Evolutionary conservation across 2,888 invertebrate genomes (phyloP).

Genomic region (Corbicula japonica): DNA sequence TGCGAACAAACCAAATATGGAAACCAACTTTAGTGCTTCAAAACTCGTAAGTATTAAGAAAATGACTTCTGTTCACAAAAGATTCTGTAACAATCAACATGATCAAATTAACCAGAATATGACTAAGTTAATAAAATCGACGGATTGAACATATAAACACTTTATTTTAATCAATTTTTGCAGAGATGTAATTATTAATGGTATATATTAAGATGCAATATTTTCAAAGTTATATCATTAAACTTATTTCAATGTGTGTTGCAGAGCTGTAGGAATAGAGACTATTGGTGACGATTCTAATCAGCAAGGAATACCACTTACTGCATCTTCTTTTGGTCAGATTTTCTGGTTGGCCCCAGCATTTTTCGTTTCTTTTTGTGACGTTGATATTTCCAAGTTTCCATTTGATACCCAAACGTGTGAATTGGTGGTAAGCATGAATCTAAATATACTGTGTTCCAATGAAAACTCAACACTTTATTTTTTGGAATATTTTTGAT

Average conservation of each 20-base stretch:
- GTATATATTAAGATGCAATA: no score
- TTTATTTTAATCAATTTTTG: neutral
- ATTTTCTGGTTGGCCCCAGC: constrained; percentile 15
- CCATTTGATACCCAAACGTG: constrained; percentile 31
- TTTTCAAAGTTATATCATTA: neutral
- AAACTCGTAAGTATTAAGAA: constrained; percentile 28
- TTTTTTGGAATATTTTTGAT: constrained; percentile 1
- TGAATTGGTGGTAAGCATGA: constrained; percentile 1
- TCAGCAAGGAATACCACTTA: constrained; percentile 16
- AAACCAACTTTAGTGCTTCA: constrained; percentile 8
- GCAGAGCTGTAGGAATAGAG: constrained; percentile 11
- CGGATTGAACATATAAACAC: neutral
- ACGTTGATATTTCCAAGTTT: constrained; percentile 12
- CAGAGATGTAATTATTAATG: neutral
- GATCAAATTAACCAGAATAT: neutral
- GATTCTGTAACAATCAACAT: no score
- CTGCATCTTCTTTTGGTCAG: neutral
- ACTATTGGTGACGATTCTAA: constrained; percentile 11
- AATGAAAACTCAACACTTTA: neutral
- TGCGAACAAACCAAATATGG: constrained; percentile 5
- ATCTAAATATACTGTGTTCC: neutral
- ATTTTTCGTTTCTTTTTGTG: constrained; percentile 11
- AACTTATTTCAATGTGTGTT: neutral
- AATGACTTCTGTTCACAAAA: no score
- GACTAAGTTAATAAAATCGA: neutral